Conservation (phyloP, 2,113 vertebrate species). For the Coptodon bakossiorum region DNA sequence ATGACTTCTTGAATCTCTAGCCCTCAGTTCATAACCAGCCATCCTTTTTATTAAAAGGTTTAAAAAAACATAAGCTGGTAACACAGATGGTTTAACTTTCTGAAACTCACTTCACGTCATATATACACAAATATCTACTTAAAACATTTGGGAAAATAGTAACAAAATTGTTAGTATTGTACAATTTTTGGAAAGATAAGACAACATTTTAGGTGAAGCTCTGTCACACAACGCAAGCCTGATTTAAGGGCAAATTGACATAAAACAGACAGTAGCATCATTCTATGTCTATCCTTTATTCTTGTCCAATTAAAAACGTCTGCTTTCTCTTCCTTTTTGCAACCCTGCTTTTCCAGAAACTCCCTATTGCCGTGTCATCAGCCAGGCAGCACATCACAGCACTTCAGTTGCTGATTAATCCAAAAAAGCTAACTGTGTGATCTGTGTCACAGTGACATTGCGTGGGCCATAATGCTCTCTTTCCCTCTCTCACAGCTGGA, state of each 20-base stretch:
- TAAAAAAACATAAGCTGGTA: not conserved
- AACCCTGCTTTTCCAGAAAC: not conserved
- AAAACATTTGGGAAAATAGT: not conserved
- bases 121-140: not conserved
- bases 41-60: not conserved
- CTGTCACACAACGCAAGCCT: not conserved
- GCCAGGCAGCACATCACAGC: not conserved
- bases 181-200: not conserved
- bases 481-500: not conserved
- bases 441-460: conserved; percentile 2
- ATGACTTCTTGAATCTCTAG: not conserved
- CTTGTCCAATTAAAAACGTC: not conserved
- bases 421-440: conserved; percentile 3
- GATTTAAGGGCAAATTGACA: not conserved
- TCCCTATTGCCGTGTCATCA: not conserved
- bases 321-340: not conserved
- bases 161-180: not conserved
- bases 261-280: not conserved
- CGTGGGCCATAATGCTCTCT: not conserved
- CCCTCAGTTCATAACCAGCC: not conserved
- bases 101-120: not conserved
- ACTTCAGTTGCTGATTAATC: conserved; percentile 16
- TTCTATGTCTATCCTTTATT: not conserved
- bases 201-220: not conserved
- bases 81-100: not conserved